phyloP scores from a whole-genome alignment of 2,797 vertebrate species.

The Mico argentatus region DNA sequence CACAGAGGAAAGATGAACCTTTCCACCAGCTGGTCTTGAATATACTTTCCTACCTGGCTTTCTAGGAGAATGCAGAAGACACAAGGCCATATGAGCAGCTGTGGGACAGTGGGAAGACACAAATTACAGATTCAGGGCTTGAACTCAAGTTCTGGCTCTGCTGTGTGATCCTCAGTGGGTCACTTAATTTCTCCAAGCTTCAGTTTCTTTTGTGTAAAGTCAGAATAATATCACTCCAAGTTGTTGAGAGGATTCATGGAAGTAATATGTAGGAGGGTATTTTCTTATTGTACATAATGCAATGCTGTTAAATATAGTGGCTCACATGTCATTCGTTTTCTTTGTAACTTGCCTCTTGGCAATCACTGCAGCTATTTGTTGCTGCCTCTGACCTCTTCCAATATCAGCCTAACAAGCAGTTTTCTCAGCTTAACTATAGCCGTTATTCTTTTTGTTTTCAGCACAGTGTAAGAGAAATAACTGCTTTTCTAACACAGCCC shows the following conservation, averaged over 20 bases:
- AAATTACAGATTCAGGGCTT: neutral
- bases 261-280: neutral
- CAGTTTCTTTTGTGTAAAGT: neutral
- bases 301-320: neutral
- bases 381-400: neutral
- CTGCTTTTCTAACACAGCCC: constrained; percentile 3
- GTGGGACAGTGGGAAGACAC: neutral
- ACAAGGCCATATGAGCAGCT: neutral
- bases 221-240: neutral
- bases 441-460: neutral
- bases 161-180: neutral
- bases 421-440: neutral
- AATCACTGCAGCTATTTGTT: neutral
- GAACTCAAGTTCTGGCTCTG: neutral
- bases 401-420: neutral
- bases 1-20: neutral
- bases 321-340: neutral
- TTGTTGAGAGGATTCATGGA: neutral
- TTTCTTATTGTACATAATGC: neutral
- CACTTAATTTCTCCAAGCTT: neutral
- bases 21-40: neutral
- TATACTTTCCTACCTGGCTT: neutral
- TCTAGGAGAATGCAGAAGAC: neutral
- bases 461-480: neutral
- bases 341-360: neutral